Conservation (phyloP, 64 coral and sea anemone genomes). For the Pocillopora damicornis region DNA sequence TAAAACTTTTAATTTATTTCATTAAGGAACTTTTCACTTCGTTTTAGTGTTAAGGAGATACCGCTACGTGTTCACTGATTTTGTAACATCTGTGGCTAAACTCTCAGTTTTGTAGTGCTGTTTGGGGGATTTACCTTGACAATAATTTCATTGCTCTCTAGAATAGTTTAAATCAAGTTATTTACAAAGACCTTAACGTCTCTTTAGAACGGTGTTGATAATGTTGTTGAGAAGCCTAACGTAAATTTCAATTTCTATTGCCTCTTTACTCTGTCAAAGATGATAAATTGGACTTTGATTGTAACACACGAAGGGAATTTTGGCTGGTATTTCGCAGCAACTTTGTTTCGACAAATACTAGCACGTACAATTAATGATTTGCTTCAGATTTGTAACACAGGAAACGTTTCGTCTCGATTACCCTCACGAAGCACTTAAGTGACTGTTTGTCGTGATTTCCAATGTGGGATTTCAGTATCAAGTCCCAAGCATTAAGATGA, state of each 20-base stretch:
- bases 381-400: neutral
- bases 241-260: slow-evolving; percentile 22
- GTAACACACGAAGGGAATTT: neutral
- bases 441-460: neutral
- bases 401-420: neutral
- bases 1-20: neutral
- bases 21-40: neutral
- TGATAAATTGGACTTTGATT: slow-evolving; percentile 43
- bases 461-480: neutral
- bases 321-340: neutral
- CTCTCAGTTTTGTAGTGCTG: neutral
- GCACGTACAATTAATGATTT: neutral
- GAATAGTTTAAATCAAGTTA: neutral
- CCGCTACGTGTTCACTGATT: neutral
- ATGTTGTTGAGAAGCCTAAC: slow-evolving; percentile 21
- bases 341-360: neutral
- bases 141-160: neutral
- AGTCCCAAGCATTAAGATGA: slow-evolving; percentile 12
- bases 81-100: neutral
- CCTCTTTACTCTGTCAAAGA: slow-evolving; percentile 33
- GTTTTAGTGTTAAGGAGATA: neutral
- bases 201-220: slow-evolving; percentile 6
- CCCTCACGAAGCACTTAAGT: neutral
- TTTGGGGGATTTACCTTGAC: neutral
- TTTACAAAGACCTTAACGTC: neutral